Conservation (phyloP, 1,140 invertebrate species). For the Aphidius gifuensis region DNA sequence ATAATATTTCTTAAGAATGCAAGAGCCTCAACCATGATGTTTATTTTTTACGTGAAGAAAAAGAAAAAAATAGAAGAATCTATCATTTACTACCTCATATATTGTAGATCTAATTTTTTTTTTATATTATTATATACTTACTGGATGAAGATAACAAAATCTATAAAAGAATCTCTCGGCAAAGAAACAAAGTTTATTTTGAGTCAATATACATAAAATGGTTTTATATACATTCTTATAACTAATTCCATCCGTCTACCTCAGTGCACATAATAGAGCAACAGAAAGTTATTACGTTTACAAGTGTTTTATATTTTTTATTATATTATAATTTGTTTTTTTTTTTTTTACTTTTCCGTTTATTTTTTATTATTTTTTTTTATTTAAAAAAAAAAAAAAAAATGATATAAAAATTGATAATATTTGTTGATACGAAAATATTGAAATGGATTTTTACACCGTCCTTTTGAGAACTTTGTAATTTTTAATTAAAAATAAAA, state of each 20-base stretch:
- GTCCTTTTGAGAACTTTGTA: constrained; percentile 7
- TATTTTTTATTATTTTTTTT: constrained; percentile 12
- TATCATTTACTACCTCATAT: constrained; percentile 35
- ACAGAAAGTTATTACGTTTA: constrained; percentile 35
- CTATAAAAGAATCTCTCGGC: no score
- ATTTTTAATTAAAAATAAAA: neutral
- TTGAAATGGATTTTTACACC: constrained; percentile 3
- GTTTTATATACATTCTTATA: constrained; percentile 13
- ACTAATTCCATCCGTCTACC: constrained; percentile 51
- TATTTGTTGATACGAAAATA: neutral
- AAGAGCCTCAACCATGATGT: neutral
- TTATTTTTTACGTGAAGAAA: neutral
- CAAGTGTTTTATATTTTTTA: constrained; percentile 20
- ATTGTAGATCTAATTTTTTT: constrained; percentile 16
- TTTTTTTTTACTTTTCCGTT: neutral
- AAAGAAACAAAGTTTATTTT: no score
- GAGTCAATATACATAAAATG: constrained; percentile 5
- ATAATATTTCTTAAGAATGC: neutral
- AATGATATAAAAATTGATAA: constrained; percentile 5
- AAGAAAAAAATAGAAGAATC: constrained; percentile 19
- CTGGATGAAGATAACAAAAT: neutral
- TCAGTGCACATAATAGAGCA: constrained; percentile 48
- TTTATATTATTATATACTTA: constrained; percentile 9
- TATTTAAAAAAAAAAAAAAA: neutral
- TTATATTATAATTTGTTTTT: constrained; percentile 3